Evolutionary conservation across 2,888 invertebrate species (phyloP), one percentile per base, ranked within the genome.

Genomic region (Chydorus sphaericus): DNA sequence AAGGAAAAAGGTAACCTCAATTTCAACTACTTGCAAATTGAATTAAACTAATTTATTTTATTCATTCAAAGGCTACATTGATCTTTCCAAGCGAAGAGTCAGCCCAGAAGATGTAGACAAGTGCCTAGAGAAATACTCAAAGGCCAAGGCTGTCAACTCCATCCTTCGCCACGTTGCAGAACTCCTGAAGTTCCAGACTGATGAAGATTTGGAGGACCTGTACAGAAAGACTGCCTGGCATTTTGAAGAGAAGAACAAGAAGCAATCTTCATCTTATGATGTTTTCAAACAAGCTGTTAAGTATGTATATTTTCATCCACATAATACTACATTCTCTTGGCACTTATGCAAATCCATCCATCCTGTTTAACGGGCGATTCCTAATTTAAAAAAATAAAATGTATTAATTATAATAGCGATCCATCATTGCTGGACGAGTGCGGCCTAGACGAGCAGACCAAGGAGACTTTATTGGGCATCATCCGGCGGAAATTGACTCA

Each of bases 201-300:
- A 96, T 64, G 87, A 88, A 62, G 89, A 96, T 67, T 73, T 99
- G 38, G 97, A 98, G 67, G 90, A 94, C 61, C 74, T 98, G 1
- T 98, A 97, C 71, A 82, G 84, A 66, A 88, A 87, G 67, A 98
- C 98, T 0, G 98, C 98, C 0, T 99, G 98, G 98, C 78, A 83
- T 67, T 98, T 97, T 72, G 98, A 99, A 70, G 87, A 90, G 66
- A 96, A 96, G 70, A 89, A 88, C 68, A 94, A 92, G 70, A 88
- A 85, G 68, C 92, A 94, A 70, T 92, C 93, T 1, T 89, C 90
- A 3, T 89, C 94, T 33, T 97, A 93, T 71, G 98, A 99, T 69
- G 89, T 90, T 63, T 99, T 99, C 70, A 98, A 98, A 74, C 93
- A 94, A 73, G 91, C 96, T 62, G 96, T 97, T 53, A 78, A 85